These are phyloP conservation scores for Megathymus violae DNA, from an alignment of 1,140 invertebrate species.

Conservation along the genomic window DNA sequence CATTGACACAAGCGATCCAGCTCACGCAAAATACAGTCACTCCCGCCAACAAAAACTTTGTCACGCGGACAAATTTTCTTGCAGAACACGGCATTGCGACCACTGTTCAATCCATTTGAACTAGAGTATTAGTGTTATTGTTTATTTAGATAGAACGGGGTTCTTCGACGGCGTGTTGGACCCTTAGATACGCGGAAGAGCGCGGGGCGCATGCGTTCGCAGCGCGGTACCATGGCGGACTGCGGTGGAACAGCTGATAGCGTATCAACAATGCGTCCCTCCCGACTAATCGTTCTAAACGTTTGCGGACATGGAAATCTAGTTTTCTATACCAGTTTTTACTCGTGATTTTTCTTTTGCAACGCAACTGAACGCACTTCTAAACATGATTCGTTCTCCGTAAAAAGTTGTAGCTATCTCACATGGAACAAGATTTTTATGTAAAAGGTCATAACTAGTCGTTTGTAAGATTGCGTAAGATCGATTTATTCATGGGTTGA, in stretches of 20 bases:
- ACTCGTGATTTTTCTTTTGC: conserved; percentile 50
- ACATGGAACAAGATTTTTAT: conserved; percentile 71
- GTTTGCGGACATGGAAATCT: conserved; percentile 65
- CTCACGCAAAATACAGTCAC: conserved; percentile 69
- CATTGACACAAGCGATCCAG: conserved; percentile 69
- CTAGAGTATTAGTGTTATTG: not conserved
- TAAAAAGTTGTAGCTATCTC: conserved; percentile 65
- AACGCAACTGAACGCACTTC: conserved; percentile 46
- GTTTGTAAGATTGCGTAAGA: conserved; percentile 65
- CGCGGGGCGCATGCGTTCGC: conserved; percentile 70
- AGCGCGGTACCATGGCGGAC: conserved; percentile 70
- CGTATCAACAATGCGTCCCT: conserved; percentile 75
- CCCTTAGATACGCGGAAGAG: conserved; percentile 40
- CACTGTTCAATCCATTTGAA: conserved; percentile 36
- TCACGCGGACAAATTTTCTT: conserved; percentile 61
- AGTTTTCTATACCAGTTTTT: conserved; percentile 71
- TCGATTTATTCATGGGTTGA: conserved; percentile 56
- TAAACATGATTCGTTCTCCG: conserved; percentile 52
- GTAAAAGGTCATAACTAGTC: conserved; percentile 42
- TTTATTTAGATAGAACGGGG: conserved; percentile 29
- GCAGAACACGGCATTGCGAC: conserved; percentile 42
- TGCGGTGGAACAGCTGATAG: conserved; percentile 76
- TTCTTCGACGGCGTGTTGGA: conserved; percentile 39
- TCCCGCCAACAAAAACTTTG: conserved; percentile 66
- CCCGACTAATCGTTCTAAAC: conserved; percentile 74